Percentiles rank a stretch among this genome's conserved stretches.
phyloP scores from a whole-genome alignment of 2,113 vertebrate genomes.

The Carollia perspicillata region DNA sequence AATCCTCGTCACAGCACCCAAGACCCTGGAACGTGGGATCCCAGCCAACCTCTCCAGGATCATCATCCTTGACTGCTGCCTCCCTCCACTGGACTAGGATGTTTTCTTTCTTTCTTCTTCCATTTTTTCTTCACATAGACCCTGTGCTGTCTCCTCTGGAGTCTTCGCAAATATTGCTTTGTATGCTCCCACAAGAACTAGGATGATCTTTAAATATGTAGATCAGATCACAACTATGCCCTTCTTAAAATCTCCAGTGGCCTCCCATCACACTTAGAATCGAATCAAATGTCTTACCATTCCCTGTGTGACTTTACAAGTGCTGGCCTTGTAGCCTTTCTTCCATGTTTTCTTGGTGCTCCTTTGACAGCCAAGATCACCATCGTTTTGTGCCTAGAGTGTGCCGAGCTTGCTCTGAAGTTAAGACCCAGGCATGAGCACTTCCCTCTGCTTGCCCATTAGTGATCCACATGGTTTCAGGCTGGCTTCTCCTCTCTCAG shows the following conservation, averaged over 20 bases:
- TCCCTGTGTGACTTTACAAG: neutral
- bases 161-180: neutral
- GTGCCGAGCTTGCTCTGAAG: neutral
- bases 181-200: neutral
- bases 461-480: neutral
- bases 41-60: neutral
- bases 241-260: neutral
- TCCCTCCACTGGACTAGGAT: neutral
- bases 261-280: neutral
- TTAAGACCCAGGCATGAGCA: neutral
- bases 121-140: neutral
- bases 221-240: neutral
- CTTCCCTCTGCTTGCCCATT: neutral
- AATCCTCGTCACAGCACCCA: neutral
- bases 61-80: neutral
- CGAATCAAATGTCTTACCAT: neutral
- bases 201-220: neutral
- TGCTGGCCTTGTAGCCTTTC: neutral
- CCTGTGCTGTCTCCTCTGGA: neutral
- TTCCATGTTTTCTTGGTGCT: neutral
- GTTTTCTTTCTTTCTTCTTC: neutral
- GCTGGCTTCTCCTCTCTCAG: neutral
- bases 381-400: neutral
- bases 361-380: neutral
- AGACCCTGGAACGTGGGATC: rapidly evolving